A percentile compares a stretch with the other conserved stretches of the same genome.
Conservation (phyloP, 2,888 invertebrate genomes). For the Tipula vernalis region DNA sequence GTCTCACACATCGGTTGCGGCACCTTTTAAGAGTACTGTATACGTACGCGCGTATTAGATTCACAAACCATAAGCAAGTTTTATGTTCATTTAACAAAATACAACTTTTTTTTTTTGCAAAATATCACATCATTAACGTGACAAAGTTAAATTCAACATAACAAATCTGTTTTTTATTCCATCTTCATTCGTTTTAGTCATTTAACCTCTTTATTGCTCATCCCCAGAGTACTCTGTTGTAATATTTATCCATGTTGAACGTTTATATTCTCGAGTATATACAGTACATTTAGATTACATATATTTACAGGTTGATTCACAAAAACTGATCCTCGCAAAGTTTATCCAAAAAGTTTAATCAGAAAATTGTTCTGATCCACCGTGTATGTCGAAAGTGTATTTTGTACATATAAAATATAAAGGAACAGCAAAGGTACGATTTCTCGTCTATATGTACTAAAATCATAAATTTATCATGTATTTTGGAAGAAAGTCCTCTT, state of each 20-base stretch:
- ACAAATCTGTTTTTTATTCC: background rate
- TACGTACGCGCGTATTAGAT: background rate
- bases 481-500: too few relatives aligned
- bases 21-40: background rate
- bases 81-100: background rate
- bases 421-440: too few relatives aligned
- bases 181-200: background rate
- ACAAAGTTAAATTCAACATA: background rate
- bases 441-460: too few relatives aligned
- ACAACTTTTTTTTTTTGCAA: background rate
- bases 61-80: background rate
- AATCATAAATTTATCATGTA: too few relatives aligned
- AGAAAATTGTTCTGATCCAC: too few relatives aligned
- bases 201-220: background rate
- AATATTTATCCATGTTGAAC: background rate
- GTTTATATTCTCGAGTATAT: too few relatives aligned
- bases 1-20: background rate
- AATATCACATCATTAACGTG: background rate
- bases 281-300: too few relatives aligned
- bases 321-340: too few relatives aligned
- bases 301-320: too few relatives aligned
- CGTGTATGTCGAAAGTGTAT: too few relatives aligned
- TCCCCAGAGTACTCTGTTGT: background rate
- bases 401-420: too few relatives aligned
- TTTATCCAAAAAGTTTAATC: too few relatives aligned